Evolutionary conservation across 2,888 invertebrate species (phyloP).

Genomic region (Mimumesa dahlbomi): DNA sequence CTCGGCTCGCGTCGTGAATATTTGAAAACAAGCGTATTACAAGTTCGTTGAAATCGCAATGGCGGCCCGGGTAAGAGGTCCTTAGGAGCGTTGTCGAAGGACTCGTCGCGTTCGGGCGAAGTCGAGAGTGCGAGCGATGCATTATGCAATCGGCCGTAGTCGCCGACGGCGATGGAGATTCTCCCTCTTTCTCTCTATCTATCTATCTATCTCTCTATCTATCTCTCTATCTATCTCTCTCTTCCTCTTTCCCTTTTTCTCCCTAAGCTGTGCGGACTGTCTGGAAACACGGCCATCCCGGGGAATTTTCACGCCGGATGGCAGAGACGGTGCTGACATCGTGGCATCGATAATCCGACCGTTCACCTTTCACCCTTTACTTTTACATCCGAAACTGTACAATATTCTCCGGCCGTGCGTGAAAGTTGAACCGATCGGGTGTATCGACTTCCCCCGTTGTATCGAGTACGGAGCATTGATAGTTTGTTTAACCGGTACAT

Average conservation of each 20-base stretch:
- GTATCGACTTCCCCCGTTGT: too few species aligned
- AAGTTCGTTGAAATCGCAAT: conserved; percentile 40
- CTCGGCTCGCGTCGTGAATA: conserved; percentile 19
- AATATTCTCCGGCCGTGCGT: too few species aligned
- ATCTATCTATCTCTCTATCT: too few species aligned
- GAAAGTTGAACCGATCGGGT: too few species aligned
- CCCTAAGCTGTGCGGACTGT: conserved; percentile 19
- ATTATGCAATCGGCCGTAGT: conserved; percentile 45
- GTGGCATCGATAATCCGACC: conserved; percentile 11
- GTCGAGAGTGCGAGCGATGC: conserved; percentile 48
- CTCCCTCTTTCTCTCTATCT: too few species aligned
- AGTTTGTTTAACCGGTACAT: too few species aligned
- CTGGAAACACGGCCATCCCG: conserved; percentile 6
- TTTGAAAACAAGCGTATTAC: conserved; percentile 41
- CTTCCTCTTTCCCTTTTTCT: not conserved
- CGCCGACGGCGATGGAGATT: conserved; percentile 26
- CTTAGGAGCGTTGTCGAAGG: conserved; percentile 50
- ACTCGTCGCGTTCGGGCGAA: conserved; percentile 37
- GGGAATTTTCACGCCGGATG: conserved; percentile 15
- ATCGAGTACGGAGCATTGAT: too few species aligned
- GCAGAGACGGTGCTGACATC: not conserved
- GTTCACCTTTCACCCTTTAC: not conserved
- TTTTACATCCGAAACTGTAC: too few species aligned
- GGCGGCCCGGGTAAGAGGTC: conserved; percentile 38
- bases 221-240: too few species aligned